Conservation (phyloP, 2,888 invertebrate species). For the Noctuana brunneofusca region DNA sequence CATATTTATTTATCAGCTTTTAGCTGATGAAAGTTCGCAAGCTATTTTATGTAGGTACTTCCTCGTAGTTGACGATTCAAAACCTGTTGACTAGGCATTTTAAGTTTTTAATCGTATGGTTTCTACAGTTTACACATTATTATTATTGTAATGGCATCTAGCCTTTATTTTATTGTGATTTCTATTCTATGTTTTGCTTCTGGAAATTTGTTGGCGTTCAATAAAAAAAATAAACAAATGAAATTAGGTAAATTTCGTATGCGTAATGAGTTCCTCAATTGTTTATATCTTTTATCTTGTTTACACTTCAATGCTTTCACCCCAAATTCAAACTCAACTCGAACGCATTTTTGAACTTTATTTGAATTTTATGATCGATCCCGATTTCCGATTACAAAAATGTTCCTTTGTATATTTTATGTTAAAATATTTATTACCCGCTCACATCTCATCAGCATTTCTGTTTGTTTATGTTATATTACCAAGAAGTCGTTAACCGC, state of each 20-base stretch:
- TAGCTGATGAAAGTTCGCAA: too few relatives aligned
- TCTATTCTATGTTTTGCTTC: too few relatives aligned
- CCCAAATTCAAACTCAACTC: slow-evolving; percentile 16
- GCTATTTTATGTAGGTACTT: too few relatives aligned
- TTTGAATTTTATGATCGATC: slow-evolving; percentile 24
- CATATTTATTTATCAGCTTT: not conserved
- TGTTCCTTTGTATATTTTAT: slow-evolving; percentile 24
- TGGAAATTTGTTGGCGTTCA: too few relatives aligned
- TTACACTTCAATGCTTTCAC: not conserved
- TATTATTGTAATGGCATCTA: too few relatives aligned
- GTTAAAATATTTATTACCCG: slow-evolving; percentile 29
- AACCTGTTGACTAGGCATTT: too few relatives aligned
- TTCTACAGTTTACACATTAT: too few relatives aligned
- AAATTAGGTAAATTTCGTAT: too few relatives aligned
- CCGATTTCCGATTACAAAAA: slow-evolving; percentile 22
- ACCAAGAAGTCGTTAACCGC: slow-evolving; percentile 19
- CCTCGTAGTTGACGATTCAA: too few relatives aligned
- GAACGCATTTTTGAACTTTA: slow-evolving; percentile 9
- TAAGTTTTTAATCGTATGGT: too few relatives aligned
- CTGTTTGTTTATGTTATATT: slow-evolving; percentile 25
- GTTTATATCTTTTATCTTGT: not conserved
- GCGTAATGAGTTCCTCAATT: not conserved
- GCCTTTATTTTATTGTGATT: too few relatives aligned
- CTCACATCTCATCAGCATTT: slow-evolving; percentile 11
- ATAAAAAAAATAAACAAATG: too few relatives aligned